Evolutionary conservation across 2,888 invertebrate genomes (phyloP), one percentile per base, ranked within the genome.

Genomic region (Tachina fera): DNA sequence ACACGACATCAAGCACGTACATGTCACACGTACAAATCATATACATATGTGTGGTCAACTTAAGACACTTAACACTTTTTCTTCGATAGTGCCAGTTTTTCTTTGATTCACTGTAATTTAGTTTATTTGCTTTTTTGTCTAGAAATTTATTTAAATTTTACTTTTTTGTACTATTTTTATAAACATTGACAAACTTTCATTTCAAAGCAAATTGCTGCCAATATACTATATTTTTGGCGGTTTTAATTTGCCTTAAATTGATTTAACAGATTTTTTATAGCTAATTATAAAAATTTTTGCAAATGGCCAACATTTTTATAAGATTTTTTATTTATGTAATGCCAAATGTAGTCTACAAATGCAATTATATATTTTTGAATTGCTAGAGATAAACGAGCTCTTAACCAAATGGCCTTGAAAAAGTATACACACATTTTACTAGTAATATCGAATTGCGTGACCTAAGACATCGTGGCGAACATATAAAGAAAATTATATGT

Each of bases 201-300:
- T 51, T 31, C 3, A 11, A 3, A 68, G 13, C 41, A 41, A 68
- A 53, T 16, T 41, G 68, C 31, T 68, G 68, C 68, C 68, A 68
- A 68, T 31, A 16, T 19, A 31, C 31, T 31, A 31, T 53, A 68
- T 68, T 51, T 67, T 6, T 6, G 47, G 22, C n/a, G n/a, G n/a
- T n/a, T n/a, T n/a, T n/a, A n/a, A n/a, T 31, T 68, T 39, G 47
- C 39, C 41, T 41, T 51, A 51, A 68, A 68, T 53, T 68, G 67
- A 53, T 31, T 8, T 19, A 19, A 8, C 47, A 22, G 22, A 65
- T 60, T 41, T 58, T 41, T 41, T 41, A 11, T 31, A 13, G 14
- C 14, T 31, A 58, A 58, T 31, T 58, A 58, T 6, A 58, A 31
- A 9, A 14, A 9, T 58, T 14, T 13, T 31, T 58, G 39, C 31